phyloP scores from a whole-genome alignment of 2,888 invertebrate genomes.

The Oxytorus armatus region DNA sequence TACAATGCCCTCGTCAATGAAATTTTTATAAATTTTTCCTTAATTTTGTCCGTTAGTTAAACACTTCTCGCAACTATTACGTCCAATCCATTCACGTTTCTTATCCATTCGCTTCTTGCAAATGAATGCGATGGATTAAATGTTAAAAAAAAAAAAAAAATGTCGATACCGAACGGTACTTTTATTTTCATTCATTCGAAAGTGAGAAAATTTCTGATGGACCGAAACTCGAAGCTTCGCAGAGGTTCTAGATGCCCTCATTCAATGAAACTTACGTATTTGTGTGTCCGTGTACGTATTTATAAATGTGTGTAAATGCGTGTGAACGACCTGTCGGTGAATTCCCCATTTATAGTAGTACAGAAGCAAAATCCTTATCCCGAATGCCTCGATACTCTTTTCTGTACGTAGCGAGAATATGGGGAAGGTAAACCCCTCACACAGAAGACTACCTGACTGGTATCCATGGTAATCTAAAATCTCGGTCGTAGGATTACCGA shows the following conservation, averaged over 20 bases:
- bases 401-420: constrained; percentile 41
- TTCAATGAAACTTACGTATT: constrained; percentile 41
- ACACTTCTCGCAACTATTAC: too few species aligned
- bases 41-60: too few species aligned
- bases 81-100: too few species aligned
- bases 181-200: constrained; percentile 41
- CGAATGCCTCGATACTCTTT: constrained; percentile 48
- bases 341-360: constrained; percentile 40
- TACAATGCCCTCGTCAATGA: too few species aligned
- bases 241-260: constrained; percentile 45
- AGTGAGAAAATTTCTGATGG: constrained; percentile 54
- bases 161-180: constrained; percentile 29
- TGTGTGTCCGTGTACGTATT: constrained; percentile 30
- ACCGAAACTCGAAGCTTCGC: constrained; percentile 52
- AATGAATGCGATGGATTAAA: too few species aligned
- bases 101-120: too few species aligned
- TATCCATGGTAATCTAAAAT: constrained; percentile 67
- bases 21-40: too few species aligned
- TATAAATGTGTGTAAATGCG: constrained; percentile 31
- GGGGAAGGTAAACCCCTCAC: constrained; percentile 50
- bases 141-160: constrained; percentile 7
- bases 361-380: constrained; percentile 60
- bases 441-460: constrained; percentile 54
- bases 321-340: constrained; percentile 45
- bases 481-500: constrained; percentile 65